Base-by-base conservation (phyloP, 1,140 invertebrate genomes). In the Brachionus rubens region DNA sequence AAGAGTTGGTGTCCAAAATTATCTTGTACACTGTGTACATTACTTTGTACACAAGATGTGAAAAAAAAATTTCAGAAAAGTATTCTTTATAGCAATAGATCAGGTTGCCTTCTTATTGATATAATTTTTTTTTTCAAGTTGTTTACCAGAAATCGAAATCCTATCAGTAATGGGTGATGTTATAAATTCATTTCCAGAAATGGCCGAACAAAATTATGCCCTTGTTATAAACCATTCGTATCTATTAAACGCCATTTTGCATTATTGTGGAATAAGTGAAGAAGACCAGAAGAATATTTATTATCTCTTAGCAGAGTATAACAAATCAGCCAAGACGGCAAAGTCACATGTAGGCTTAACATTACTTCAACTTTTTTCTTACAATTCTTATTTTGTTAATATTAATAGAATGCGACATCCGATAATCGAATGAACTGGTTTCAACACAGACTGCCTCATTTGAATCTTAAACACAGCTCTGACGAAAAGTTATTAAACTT, bases 151-250 rank as follows among this genome's bases (percentile, higher is more conserved):
- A 40, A 72, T 72, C 3, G 68, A 72, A 54, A 28, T 72, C 3
- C 16, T 72, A n/a, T 28, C 40, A 24, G 46, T 72, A 9, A 36
- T 72, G 28, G 48, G 36, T 28, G 68, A 72, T 16, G 48, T 48
- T 1, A 54, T 72, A 10, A 50, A 48, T 28, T 50, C 68, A 48
- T 72, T 72, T 30, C 6, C 10, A 12, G 68, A 72, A 54, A 3
- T 72, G 14, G n/a, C 46, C 3, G 47, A 47, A 21, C 43, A 72
- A 72, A 72, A 28, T 30, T 72, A 48, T 48, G 21, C 16, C 10
- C 46, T 72, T n/a, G 68, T 72, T 10, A 54, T 72, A 48, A 72
- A 72, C 40, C 43, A 72, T 28, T 48, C 68, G 3, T 48, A 16
- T 54, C 40, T 72, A 12, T 43, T 72, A 1, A 72, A 54, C 28